Conservation (phyloP, 2,797 vertebrate species). For the Sebastiscus tertius region DNA sequence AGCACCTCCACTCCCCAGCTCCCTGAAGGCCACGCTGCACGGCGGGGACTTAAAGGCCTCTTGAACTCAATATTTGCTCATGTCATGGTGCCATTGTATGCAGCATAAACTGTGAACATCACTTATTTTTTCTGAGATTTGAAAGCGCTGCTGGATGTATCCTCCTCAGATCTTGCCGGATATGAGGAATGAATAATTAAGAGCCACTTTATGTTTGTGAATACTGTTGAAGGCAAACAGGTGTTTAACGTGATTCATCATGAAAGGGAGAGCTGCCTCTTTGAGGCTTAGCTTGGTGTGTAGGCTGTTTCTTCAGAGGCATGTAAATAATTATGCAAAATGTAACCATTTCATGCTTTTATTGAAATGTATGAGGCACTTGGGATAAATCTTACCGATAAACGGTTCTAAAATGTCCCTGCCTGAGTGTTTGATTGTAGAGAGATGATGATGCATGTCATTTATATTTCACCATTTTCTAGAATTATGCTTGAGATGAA, state of each 20-base stretch:
- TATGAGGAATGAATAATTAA: constrained; percentile 53
- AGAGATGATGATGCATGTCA: constrained; percentile 3
- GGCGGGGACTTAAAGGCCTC: constrained; percentile 20
- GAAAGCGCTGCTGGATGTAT: constrained; percentile 16
- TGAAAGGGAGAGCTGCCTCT: constrained; percentile 13
- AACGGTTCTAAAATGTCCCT: constrained; percentile 20
- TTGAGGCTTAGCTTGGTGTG: constrained; percentile 17
- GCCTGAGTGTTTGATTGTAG: constrained; percentile 25
- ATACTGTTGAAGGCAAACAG: constrained; percentile 24
- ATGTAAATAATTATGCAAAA: constrained; percentile 31
- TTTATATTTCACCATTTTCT: constrained; percentile 22
- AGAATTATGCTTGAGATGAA: constrained; percentile 17
- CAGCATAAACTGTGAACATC: constrained; percentile 17
- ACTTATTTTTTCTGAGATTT: constrained; percentile 20
- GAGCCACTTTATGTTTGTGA: constrained; percentile 22
- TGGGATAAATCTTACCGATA: constrained; percentile 13
- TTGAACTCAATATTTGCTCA: constrained; percentile 43
- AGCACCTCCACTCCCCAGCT: constrained; percentile 58
- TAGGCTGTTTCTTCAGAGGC: constrained; percentile 12
- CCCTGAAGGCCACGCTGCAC: constrained; percentile 44
- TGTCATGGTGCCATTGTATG: constrained; percentile 8
- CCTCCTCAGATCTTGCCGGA: constrained; percentile 12
- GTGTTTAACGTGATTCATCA: constrained; percentile 44
- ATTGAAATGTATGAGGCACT: constrained; percentile 19
- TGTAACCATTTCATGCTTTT: constrained; percentile 12